These are phyloP conservation scores for Chymomyza amoena DNA, from an alignment of 2,888 invertebrate species.

Conservation along the genomic window DNA sequence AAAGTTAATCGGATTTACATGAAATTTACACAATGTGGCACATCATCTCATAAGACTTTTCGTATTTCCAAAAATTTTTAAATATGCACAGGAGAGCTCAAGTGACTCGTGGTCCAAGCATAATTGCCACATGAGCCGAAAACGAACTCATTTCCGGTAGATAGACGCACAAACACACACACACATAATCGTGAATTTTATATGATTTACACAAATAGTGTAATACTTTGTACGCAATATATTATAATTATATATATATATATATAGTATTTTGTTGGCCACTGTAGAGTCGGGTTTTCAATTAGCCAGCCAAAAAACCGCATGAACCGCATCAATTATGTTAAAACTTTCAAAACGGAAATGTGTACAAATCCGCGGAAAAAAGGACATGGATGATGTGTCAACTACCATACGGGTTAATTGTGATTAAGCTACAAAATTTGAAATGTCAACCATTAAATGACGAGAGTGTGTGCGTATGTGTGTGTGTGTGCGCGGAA, in stretches of 20 bases:
- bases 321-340: conserved; percentile 65
- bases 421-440: conserved; percentile 36
- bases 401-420: conserved; percentile 15
- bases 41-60: conserved; percentile 14
- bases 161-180: conserved; percentile 11
- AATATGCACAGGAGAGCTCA: conserved; percentile 5
- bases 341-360: conserved; percentile 47
- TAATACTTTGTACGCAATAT: neutral
- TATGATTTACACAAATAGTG: conserved; percentile 21
- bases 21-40: conserved; percentile 18
- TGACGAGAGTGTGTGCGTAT: conserved; percentile 2
- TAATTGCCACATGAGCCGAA: conserved; percentile 49
- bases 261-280: neutral
- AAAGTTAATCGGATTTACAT: conserved; percentile 41
- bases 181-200: conserved; percentile 41
- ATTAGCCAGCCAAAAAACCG: conserved; percentile 53
- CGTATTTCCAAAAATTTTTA: conserved; percentile 22
- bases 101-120: neutral
- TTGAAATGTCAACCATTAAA: conserved; percentile 27
- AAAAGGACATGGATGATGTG: neutral
- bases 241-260: neutral
- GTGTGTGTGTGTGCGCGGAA: conserved; percentile 18
- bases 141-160: conserved; percentile 62
- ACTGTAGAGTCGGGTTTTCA: conserved; percentile 50
- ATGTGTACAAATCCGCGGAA: conserved; percentile 20